phyloP scores from a whole-genome alignment of 2,888 invertebrate species.

The Ichneumon xanthorius region DNA sequence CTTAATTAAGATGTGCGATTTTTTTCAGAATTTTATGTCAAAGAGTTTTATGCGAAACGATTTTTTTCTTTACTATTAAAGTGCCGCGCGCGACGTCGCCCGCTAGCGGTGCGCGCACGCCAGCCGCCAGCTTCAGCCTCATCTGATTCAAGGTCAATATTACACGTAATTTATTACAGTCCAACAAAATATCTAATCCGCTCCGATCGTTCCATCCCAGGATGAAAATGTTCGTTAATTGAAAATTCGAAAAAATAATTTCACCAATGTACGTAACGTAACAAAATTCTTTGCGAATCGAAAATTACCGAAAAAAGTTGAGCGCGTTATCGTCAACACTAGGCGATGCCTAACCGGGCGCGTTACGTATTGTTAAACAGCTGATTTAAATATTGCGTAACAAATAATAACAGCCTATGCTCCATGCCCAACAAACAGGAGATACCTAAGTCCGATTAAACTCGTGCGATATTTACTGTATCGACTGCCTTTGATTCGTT shows the following conservation, averaged over 20 bases:
- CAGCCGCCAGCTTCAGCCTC: too few relatives aligned
- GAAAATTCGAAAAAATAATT: not conserved
- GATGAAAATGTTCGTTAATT: not conserved
- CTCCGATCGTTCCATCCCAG: not conserved
- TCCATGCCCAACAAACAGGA: not conserved
- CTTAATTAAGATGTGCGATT: too few relatives aligned
- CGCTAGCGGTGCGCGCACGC: too few relatives aligned
- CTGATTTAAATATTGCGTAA: not conserved
- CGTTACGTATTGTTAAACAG: not conserved
- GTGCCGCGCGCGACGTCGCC: too few relatives aligned
- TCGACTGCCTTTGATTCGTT: not conserved
- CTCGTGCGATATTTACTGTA: not conserved
- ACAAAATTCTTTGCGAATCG: too few relatives aligned
- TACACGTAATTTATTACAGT: not conserved
- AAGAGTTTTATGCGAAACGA: too few relatives aligned
- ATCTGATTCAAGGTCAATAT: not conserved
- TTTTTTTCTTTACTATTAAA: too few relatives aligned
- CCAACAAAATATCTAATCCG: not conserved
- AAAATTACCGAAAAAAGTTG: too few relatives aligned
- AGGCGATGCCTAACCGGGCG: too few relatives aligned
- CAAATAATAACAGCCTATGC: not conserved
- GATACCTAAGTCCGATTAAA: not conserved
- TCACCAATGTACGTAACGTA: too few relatives aligned
- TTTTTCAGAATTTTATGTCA: too few relatives aligned
- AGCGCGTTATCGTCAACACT: too few relatives aligned